Evolutionary conservation across 2,888 invertebrate species (phyloP), one percentile per base, ranked within the genome.

Genomic region (Subacronicta megacephala): DNA sequence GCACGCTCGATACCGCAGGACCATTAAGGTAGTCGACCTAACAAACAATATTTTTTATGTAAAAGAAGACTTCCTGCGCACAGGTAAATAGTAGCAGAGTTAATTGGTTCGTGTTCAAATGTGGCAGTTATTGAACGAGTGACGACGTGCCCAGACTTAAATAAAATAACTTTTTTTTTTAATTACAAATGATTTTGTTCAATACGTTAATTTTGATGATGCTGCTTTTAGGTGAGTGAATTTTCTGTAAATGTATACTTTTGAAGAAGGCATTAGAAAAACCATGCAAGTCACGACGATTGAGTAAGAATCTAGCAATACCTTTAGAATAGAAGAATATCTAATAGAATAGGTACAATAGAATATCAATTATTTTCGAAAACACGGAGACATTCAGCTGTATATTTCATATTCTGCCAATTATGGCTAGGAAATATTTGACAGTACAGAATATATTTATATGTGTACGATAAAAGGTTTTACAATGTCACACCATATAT

Each of bases 31-130:
- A 10, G 9, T 10, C 13, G 29, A 50, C 63, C 51, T 44, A 56
- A 69, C 65, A 47, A 12, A 52, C 51, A 38, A 23, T 49, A 35
- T 35, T 15, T 13, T 47, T 45, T 49, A 18, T 38, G 31, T 31
- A 0, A 12, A 33, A 52, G 36, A 23, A 29, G 13, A 47, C 51
- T 69, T 57, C 35, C 44, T 52, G 15, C 60, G 20, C 51, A 51
- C 66, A 46, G 69, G 56, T 72, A 73, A 10, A 29, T 78, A 62
- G 37, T 56, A 47, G 44, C 36, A 50, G 58, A 57, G 52, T 35
- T 77, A 62, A 65, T 60, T 66, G 54, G 45, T 46, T 36, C 46
- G 26, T 60, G 58, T 20, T 55, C 60, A 59, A 55, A 64, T 56
- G 65, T 57, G 41, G 16, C 41, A 49, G 57, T 49, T 26, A 46